These are phyloP conservation scores for Cylas formicarius DNA, from an alignment of 1,140 invertebrate species.

Conservation along the genomic window DNA sequence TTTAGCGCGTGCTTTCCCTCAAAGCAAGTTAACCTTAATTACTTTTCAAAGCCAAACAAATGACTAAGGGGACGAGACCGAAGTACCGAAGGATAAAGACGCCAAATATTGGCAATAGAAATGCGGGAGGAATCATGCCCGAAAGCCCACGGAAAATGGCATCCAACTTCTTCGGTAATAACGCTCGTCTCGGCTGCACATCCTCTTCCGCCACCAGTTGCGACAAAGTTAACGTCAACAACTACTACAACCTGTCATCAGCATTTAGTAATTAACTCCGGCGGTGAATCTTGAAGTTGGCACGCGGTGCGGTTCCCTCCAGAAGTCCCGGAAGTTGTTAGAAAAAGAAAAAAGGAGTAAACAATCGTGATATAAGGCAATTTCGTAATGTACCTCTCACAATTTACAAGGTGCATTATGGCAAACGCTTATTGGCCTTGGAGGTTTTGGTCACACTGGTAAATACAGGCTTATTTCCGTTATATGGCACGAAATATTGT, in stretches of 20 bases:
- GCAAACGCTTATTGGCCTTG: background rate
- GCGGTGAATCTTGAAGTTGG: slow-evolving; percentile 13
- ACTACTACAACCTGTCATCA: slow-evolving; percentile 26
- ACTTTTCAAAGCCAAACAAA: no score
- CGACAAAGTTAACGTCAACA: slow-evolving; percentile 22
- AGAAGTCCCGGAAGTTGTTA: slow-evolving; percentile 5
- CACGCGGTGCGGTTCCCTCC: slow-evolving; percentile 2
- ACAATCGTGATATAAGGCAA: slow-evolving; percentile 1
- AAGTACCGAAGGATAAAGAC: no score
- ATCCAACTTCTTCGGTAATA: slow-evolving; percentile 4
- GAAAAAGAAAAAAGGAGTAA: slow-evolving; percentile 10
- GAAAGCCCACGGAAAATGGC: slow-evolving; percentile 7
- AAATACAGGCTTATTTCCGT: no score
- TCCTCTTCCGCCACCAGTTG: slow-evolving; percentile 12
- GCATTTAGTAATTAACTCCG: slow-evolving; percentile 28
- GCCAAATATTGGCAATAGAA: no score
- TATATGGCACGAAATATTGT: no score
- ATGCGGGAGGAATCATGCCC: no score
- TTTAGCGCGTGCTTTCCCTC: no score
- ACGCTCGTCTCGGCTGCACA: no score
- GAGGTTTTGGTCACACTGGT: background rate
- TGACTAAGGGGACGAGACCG: no score
- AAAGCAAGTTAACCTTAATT: no score
- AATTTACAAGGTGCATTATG: background rate
- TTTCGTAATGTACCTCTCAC: background rate